Evolutionary conservation across 1,140 invertebrate genomes (phyloP), one percentile per base, ranked within the genome.

Genomic region (Penaeus japonicus): DNA sequence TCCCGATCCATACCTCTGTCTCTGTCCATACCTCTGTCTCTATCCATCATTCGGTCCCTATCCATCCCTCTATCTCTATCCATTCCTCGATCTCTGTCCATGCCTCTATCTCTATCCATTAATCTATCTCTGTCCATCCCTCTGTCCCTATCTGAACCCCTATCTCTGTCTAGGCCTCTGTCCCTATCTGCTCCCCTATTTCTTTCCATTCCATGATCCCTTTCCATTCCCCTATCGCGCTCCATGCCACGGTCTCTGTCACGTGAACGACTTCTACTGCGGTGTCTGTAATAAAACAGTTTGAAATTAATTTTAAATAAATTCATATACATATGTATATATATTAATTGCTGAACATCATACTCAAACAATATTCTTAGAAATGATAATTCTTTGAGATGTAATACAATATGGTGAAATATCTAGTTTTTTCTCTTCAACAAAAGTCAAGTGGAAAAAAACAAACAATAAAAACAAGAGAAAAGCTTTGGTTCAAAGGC

Each of bases 221-320:
- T 79, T 59, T 84, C 62, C n/a, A 83, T 91, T 12, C 94, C 94
- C 89, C 93, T 93, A 1, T 94, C 93, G 89, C 94, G 53, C 15
- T 84, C 80, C 55, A 84, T 94, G 0, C 94, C 93, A 47, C 93
- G 91, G 62, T 93, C 93, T 84, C 93, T 92, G 57, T 92, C 92
- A 35, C 86, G 70, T 54, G 87, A 89, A 18, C 84, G 82, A 59
- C 87, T 89, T 83, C 83, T 82, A 55, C 82, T 90, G 62, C 84
- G 77, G 57, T 90, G 89, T 57, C 89, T 88, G 87, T 83, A 77
- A 83, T 53, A 39, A 59, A 55, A 35, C 39, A 84, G 24, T 73
- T 73, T 32, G 35, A 27, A 75, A 1, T 5, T 5, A 81, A n/a
- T 47, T 81, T 5, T 17, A 27, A 24, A 39, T 47, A 39, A 17